Evolutionary conservation across 1,140 invertebrate species (phyloP).

Genomic region (Eurosta solidaginis): DNA sequence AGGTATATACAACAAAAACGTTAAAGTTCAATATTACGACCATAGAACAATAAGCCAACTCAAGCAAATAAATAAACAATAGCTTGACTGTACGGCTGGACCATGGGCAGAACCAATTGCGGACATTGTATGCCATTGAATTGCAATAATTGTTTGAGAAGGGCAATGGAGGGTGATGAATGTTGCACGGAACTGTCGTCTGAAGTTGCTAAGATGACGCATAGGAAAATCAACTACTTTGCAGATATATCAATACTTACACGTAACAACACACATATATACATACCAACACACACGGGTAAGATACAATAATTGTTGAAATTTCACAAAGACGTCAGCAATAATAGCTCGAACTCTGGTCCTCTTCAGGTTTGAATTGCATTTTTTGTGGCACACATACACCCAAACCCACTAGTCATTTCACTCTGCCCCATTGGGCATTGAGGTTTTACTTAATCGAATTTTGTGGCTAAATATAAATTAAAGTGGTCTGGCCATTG

Average conservation of each 20-base stretch:
- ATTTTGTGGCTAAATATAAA: slow-evolving; percentile 26
- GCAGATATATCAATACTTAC: no score
- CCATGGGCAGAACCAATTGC: background rate
- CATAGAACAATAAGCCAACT: slow-evolving; percentile 22
- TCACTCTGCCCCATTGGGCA: slow-evolving; percentile 7
- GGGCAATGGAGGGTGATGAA: background rate
- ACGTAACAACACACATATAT: background rate
- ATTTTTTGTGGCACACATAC: background rate
- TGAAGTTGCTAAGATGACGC: background rate
- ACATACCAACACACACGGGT: background rate
- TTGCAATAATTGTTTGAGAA: background rate
- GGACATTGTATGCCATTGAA: background rate
- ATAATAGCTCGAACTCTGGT: background rate
- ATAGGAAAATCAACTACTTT: no score
- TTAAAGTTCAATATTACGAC: background rate
- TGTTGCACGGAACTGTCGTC: background rate
- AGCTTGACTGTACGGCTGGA: background rate
- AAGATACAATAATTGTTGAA: background rate
- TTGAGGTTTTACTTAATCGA: slow-evolving; percentile 24
- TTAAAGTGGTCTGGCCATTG: slow-evolving; percentile 22
- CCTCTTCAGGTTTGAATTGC: background rate
- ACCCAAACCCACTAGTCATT: no score
- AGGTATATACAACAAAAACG: slow-evolving; percentile 7
- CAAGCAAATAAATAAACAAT: slow-evolving; percentile 24
- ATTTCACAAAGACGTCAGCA: background rate